Evolutionary conservation across 2,113 vertebrate genomes (phyloP).

Genomic region (Caranx ignobilis): DNA sequence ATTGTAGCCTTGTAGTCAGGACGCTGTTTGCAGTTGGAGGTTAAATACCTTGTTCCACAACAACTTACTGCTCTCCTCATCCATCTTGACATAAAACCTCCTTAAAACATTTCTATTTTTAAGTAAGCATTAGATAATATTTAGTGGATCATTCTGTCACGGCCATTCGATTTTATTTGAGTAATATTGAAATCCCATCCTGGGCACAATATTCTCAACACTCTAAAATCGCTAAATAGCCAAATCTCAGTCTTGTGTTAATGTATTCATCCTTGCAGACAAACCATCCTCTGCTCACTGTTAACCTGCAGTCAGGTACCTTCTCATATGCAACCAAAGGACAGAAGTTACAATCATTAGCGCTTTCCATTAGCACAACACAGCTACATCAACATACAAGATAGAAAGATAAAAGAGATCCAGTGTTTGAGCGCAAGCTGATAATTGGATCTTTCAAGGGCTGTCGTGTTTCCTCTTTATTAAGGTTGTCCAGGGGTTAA

Average conservation of each 20-base stretch:
- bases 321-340: conserved; percentile 21
- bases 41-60: background rate
- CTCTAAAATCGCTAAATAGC: background rate
- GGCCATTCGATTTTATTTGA: background rate
- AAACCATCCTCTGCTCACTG: background rate
- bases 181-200: background rate
- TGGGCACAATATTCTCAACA: background rate
- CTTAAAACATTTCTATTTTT: background rate
- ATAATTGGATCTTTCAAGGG: conserved; percentile 55
- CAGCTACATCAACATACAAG: conserved; percentile 48
- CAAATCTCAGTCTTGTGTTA: background rate
- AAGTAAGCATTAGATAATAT: background rate
- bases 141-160: background rate
- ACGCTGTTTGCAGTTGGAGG: background rate
- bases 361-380: conserved; percentile 41
- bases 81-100: background rate
- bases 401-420: conserved; percentile 56
- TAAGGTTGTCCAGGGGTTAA: conserved; percentile 44
- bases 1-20: background rate
- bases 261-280: background rate
- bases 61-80: background rate
- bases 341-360: conserved; percentile 42
- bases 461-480: conserved; percentile 51
- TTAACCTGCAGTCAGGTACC: conserved; percentile 34
- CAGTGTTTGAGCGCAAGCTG: conserved; percentile 55